phyloP scores from a whole-genome alignment of 2,888 invertebrate species.

The Drosophila yooni region DNA sequence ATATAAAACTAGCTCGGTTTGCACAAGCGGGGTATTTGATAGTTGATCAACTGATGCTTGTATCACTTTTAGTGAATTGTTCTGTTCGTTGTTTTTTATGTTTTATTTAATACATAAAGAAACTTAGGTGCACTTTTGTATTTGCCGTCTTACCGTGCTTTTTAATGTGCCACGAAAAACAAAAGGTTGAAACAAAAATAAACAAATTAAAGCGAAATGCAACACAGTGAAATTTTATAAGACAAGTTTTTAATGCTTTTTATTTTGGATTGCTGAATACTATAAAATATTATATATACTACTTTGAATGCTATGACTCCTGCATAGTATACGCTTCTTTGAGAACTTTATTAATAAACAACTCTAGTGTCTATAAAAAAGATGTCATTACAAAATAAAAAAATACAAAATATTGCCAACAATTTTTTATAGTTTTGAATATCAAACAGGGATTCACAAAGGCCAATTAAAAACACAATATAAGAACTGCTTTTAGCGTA shows the following conservation, averaged over 20 bases:
- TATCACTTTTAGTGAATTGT: constrained; percentile 14
- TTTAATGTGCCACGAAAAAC: constrained; percentile 53
- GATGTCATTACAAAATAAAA: neutral
- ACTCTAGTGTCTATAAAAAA: neutral
- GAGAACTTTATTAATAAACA: constrained; percentile 19
- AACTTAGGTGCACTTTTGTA: constrained; percentile 77
- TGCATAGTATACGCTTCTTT: constrained; percentile 7
- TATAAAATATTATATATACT: constrained; percentile 39
- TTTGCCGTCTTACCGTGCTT: constrained; percentile 57
- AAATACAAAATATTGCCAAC: neutral
- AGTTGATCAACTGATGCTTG: neutral
- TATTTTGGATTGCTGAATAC: constrained; percentile 43
- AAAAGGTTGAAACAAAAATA: constrained; percentile 20
- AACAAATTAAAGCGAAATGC: constrained; percentile 18
- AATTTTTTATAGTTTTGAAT: neutral
- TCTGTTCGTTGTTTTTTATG: constrained; percentile 10
- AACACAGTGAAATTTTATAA: constrained; percentile 68
- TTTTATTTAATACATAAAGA: constrained; percentile 52
- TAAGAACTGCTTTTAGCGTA: neutral
- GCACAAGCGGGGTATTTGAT: constrained; percentile 8
- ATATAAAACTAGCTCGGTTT: neutral
- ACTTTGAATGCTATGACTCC: constrained; percentile 35
- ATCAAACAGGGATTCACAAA: neutral
- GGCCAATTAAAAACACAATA: neutral
- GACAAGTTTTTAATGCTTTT: constrained; percentile 54